Evolutionary conservation across 2,888 invertebrate genomes (phyloP).

Genomic region (Leptarthrus brevirostris): DNA sequence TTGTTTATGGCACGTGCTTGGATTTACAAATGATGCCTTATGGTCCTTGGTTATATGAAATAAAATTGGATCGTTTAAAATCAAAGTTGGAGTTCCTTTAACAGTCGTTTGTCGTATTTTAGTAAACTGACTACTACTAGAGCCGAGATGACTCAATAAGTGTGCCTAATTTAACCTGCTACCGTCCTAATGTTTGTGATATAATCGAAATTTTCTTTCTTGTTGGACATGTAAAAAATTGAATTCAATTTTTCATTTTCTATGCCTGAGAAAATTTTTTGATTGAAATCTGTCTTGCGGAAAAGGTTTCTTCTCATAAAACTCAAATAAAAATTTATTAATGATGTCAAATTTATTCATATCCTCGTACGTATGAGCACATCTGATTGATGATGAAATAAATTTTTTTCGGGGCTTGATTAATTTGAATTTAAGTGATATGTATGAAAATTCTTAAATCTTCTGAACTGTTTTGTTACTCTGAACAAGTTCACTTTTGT

Average conservation of each 20-base stretch:
- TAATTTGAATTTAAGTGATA: slow-evolving; percentile 26
- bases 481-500: too few relatives aligned
- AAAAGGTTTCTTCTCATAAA: slow-evolving; percentile 17
- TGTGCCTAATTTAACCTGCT: slow-evolving; percentile 10
- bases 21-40: slow-evolving; percentile 17
- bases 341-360: slow-evolving; percentile 38
- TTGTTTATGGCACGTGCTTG: slow-evolving; percentile 43
- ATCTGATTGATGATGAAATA: too few relatives aligned
- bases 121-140: not conserved
- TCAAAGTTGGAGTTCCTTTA: slow-evolving; percentile 27
- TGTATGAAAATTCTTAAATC: too few relatives aligned
- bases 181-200: not conserved
- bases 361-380: too few relatives aligned
- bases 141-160: slow-evolving; percentile 15
- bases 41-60: slow-evolving; percentile 30
- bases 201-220: not conserved
- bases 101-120: slow-evolving; percentile 9
- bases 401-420: too few relatives aligned
- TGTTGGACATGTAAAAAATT: slow-evolving; percentile 15
- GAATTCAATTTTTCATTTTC: slow-evolving; percentile 26
- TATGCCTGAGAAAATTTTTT: not conserved
- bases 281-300: not conserved
- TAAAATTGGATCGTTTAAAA: slow-evolving; percentile 45
- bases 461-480: too few relatives aligned
- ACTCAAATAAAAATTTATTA: slow-evolving; percentile 36